phyloP scores from a whole-genome alignment of 2,888 invertebrate species.

The Mactromeris polynyma region DNA sequence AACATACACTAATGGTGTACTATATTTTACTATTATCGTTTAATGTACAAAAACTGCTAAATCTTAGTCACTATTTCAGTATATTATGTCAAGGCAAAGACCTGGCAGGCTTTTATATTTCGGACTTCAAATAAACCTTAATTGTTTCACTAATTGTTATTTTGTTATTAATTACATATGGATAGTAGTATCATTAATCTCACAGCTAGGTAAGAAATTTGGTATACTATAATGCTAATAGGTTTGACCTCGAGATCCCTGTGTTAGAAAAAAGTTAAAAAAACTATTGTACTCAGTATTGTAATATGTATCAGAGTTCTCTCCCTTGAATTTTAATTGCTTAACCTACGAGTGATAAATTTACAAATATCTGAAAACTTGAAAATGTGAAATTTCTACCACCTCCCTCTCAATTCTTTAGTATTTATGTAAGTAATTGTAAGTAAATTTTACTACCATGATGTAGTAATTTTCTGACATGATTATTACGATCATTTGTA shows the following conservation, averaged over 20 bases:
- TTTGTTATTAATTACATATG: background rate
- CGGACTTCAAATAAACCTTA: background rate
- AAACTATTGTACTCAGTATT: too few species aligned
- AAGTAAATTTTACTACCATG: background rate
- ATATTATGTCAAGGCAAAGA: background rate
- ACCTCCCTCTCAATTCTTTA: background rate
- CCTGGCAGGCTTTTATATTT: background rate
- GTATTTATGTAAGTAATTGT: background rate
- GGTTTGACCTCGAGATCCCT: too few species aligned
- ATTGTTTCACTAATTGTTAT: slow-evolving; percentile 7
- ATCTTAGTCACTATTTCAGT: background rate
- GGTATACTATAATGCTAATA: background rate
- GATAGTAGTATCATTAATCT: background rate
- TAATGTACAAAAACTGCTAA: background rate
- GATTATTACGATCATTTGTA: slow-evolving; percentile 15
- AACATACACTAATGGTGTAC: background rate
- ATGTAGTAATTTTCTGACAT: background rate
- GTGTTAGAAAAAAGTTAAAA: too few species aligned
- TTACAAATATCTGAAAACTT: too few species aligned
- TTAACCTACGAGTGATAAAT: too few species aligned
- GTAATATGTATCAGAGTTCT: too few species aligned
- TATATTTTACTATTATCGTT: background rate
- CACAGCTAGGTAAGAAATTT: background rate
- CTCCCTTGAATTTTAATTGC: too few species aligned
- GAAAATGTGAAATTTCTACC: background rate